phyloP scores from a whole-genome alignment of 2,888 invertebrate genomes.

The Acrobasis consociella region DNA sequence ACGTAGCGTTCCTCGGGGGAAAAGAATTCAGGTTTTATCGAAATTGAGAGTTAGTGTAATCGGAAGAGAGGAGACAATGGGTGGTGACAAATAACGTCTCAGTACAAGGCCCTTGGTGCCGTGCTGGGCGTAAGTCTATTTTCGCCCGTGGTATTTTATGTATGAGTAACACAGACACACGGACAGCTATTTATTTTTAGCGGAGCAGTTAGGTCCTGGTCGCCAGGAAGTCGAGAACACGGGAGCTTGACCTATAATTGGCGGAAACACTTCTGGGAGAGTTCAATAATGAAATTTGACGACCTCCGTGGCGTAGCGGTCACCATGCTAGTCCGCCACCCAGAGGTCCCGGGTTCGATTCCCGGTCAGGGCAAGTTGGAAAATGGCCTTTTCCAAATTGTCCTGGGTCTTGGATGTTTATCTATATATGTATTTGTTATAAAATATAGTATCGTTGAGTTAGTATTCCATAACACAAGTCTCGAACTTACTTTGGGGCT shows the following conservation, averaged over 20 bases:
- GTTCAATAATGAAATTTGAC: too few species aligned
- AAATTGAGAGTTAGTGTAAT: constrained; percentile 27
- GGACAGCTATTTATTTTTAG: constrained; percentile 56
- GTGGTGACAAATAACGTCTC: constrained; percentile 33
- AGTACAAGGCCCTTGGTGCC: constrained; percentile 43
- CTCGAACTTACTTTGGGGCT: too few species aligned
- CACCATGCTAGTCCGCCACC: too few species aligned
- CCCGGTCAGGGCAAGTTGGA: too few species aligned
- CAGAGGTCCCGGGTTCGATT: too few species aligned
- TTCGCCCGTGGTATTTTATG: constrained; percentile 36
- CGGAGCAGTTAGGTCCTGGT: constrained; percentile 45
- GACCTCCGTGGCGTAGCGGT: too few species aligned
- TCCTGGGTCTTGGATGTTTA: too few species aligned
- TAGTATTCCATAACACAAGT: too few species aligned
- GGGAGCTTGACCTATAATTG: constrained; percentile 46
- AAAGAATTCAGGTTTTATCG: constrained; percentile 30
- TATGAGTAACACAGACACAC: constrained; percentile 42
- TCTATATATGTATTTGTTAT: too few species aligned
- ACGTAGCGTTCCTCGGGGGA: constrained; percentile 29
- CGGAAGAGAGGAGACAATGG: constrained; percentile 33
- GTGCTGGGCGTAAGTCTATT: constrained; percentile 44
- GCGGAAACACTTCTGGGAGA: constrained; percentile 33
- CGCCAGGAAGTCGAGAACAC: constrained; percentile 53
- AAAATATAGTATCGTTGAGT: too few species aligned
- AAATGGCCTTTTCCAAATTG: too few species aligned